Conservation (phyloP, 2,888 invertebrate genomes). For the Acronicta aceris region DNA sequence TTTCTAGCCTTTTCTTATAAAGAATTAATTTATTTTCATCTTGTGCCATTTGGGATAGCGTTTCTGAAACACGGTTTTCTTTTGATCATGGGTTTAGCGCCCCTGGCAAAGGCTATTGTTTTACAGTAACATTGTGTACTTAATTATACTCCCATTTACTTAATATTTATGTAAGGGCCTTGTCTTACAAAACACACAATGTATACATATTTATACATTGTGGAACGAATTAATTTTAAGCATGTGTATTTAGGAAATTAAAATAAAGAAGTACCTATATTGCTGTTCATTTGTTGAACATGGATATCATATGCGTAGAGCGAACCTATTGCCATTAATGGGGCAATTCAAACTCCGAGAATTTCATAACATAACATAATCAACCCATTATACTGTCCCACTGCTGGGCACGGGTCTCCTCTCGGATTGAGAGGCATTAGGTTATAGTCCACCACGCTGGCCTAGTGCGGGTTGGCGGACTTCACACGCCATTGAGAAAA, state of each 20-base stretch:
- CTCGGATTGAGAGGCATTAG: too few species aligned
- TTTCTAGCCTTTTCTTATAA: slow-evolving; percentile 67
- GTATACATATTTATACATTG: slow-evolving; percentile 28
- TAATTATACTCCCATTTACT: slow-evolving; percentile 50
- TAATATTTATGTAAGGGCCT: slow-evolving; percentile 50
- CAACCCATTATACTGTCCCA: too few species aligned
- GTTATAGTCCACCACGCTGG: too few species aligned
- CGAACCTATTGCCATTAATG: too few species aligned
- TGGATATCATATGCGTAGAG: too few species aligned
- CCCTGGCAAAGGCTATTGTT: slow-evolving; percentile 45
- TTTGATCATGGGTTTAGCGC: slow-evolving; percentile 44
- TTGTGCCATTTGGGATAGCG: slow-evolving; percentile 36
- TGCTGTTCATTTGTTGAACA: too few species aligned
- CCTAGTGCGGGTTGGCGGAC: too few species aligned
- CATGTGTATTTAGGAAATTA: slow-evolving; percentile 29
- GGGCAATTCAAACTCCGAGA: too few species aligned
- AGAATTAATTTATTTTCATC: slow-evolving; percentile 62
- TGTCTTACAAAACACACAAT: slow-evolving; percentile 47
- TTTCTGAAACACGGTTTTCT: slow-evolving; percentile 37
- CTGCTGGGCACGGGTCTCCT: too few species aligned
- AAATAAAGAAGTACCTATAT: background rate
- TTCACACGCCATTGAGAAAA: too few species aligned
- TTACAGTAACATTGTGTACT: slow-evolving; percentile 48
- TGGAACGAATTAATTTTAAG: slow-evolving; percentile 17
- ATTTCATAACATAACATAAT: too few species aligned